A percentile compares a stretch with the other conserved stretches of the same genome.
Conservation (phyloP, 2,797 vertebrate genomes). For the Hoplostethus atlanticus region DNA sequence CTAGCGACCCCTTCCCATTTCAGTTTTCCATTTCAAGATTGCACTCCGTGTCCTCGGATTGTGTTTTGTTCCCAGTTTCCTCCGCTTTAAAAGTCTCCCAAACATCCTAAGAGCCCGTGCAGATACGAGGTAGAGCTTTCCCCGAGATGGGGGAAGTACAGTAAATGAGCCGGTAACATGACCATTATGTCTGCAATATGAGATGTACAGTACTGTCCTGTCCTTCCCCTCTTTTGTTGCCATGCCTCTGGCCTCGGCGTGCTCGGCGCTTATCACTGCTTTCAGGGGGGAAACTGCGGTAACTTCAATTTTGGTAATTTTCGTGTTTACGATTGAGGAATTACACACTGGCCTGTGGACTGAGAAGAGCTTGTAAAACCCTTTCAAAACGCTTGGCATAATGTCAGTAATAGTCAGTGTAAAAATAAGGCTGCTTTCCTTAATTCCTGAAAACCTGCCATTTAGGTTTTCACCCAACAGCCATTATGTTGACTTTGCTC, state of each 20-base stretch:
- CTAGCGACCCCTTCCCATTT: constrained; percentile 78
- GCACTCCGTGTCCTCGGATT: constrained; percentile 70
- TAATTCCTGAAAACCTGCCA: neutral
- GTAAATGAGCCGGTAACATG: constrained; percentile 83
- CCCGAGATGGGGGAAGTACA: constrained; percentile 76
- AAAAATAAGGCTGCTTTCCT: neutral
- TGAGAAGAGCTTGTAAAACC: constrained; percentile 8
- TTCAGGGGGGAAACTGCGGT: no score
- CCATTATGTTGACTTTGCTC: constrained; percentile 7
- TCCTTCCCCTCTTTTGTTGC: constrained; percentile 46
- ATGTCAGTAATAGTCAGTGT: neutral
- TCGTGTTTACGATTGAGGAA: constrained; percentile 3
- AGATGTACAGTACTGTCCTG: constrained; percentile 67
- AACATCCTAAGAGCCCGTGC: constrained; percentile 65
- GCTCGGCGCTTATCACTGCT: constrained; percentile 6
- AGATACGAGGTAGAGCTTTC: constrained; percentile 80
- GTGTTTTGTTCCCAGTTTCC: constrained; percentile 76
- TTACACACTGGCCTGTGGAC: constrained; percentile 6
- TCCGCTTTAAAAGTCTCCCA: constrained; percentile 70
- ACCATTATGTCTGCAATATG: constrained; percentile 62
- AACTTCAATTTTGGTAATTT: constrained; percentile 34
- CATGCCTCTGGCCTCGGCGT: constrained; percentile 46
- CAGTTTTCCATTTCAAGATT: constrained; percentile 89
- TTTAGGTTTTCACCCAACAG: neutral
- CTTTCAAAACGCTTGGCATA: constrained; percentile 16